A percentile compares a stretch with the other conserved stretches of the same genome.
phyloP scores from a whole-genome alignment of 2,888 invertebrate species.

The Anthrax anthrax region DNA sequence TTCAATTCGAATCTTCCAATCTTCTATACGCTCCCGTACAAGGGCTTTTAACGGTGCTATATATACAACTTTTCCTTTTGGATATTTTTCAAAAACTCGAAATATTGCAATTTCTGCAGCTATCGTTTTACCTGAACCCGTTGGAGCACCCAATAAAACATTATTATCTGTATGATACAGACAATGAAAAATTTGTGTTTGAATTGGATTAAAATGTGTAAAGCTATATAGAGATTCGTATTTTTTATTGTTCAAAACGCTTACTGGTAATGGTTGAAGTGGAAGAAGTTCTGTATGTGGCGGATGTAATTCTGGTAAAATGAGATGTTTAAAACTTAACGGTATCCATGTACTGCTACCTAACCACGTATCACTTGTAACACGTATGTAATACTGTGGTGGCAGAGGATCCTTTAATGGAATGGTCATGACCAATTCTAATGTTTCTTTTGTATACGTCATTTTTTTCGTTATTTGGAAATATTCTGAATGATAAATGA shows the following conservation, averaged over 20 bases:
- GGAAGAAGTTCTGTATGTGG: constrained; percentile 87
- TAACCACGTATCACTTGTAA: constrained; percentile 66
- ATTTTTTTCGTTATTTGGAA: constrained; percentile 43
- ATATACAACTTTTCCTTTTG: constrained; percentile 80
- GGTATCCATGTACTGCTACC: constrained; percentile 45
- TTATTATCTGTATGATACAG: constrained; percentile 91
- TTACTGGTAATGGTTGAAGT: constrained; percentile 77
- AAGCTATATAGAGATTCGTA: constrained; percentile 79
- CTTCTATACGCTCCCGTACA: constrained; percentile 88
- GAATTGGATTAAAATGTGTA: constrained; percentile 95
- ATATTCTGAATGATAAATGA: constrained; percentile 92
- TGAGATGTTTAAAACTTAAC: constrained; percentile 68
- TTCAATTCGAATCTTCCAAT: constrained; percentile 79
- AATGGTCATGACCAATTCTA: constrained; percentile 86
- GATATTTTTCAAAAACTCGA: constrained; percentile 68
- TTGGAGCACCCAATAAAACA: constrained; percentile 72
- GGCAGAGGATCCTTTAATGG: constrained; percentile 85
- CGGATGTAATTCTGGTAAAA: constrained; percentile 80
- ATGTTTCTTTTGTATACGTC: constrained; percentile 57
- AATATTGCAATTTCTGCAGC: constrained; percentile 97
- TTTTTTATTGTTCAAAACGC: constrained; percentile 58
- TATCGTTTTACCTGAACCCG: constrained; percentile 93
- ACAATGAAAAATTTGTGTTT: constrained; percentile 95
- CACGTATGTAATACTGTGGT: constrained; percentile 78
- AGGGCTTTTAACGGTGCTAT: constrained; percentile 97